Conservation (phyloP, 2,113 vertebrate species). For the Syngnathus floridae region DNA sequence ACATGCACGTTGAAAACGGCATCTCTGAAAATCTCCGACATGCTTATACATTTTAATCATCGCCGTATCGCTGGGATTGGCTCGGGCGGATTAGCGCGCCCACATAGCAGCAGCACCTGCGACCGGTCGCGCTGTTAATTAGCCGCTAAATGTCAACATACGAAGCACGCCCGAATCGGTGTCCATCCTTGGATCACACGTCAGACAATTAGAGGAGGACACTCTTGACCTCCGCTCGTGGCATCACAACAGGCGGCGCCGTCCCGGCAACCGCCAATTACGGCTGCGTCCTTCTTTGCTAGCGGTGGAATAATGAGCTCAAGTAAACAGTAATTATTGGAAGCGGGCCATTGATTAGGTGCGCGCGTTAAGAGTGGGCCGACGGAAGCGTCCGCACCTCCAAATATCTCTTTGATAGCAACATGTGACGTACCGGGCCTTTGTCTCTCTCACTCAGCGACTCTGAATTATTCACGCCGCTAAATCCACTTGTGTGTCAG, state of each 20-base stretch:
- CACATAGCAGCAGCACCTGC: slow-evolving; percentile 15
- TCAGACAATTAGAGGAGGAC: slow-evolving; percentile 35
- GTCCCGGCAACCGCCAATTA: slow-evolving; percentile 55
- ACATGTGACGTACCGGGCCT: neutral
- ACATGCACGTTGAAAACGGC: slow-evolving; percentile 33
- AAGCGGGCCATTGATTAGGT: slow-evolving; percentile 44
- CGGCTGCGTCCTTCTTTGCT: slow-evolving; percentile 36
- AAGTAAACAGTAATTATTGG: slow-evolving; percentile 53
- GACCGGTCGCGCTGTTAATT: slow-evolving; percentile 57
- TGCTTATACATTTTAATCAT: slow-evolving; percentile 47
- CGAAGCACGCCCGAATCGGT: slow-evolving; percentile 15
- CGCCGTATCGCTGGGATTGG: slow-evolving; percentile 26
- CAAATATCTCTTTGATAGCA: slow-evolving; percentile 22
- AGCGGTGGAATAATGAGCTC: slow-evolving; percentile 46
- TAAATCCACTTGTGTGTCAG: slow-evolving; percentile 5
- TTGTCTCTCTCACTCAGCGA: slow-evolving; percentile 8
- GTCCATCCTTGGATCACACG: slow-evolving; percentile 39
- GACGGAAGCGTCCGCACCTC: slow-evolving; percentile 4
- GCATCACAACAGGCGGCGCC: slow-evolving; percentile 23
- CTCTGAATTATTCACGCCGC: neutral
- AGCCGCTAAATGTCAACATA: slow-evolving; percentile 67
- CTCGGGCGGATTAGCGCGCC: slow-evolving; percentile 31
- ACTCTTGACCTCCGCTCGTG: slow-evolving; percentile 37
- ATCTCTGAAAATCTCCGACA: slow-evolving; percentile 24
- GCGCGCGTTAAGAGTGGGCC: slow-evolving; percentile 8